Evolutionary conservation across 1,140 invertebrate species (phyloP).

Genomic region (Hycleus phaleratus): DNA sequence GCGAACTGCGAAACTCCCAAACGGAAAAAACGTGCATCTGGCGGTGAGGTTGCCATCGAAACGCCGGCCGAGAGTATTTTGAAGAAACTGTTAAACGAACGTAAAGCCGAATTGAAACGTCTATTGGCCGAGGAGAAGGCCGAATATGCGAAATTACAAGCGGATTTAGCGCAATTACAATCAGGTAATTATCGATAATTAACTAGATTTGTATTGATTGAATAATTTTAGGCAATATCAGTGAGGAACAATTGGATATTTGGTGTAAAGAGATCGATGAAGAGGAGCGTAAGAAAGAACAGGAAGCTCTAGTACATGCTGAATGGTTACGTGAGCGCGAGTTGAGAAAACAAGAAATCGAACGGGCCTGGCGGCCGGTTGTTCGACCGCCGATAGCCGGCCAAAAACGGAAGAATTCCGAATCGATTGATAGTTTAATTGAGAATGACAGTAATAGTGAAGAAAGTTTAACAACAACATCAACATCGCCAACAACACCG

Average conservation of each 20-base stretch:
- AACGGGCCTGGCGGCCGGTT: constrained; percentile 47
- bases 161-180: constrained; percentile 50
- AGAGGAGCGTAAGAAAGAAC: constrained; percentile 59
- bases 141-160: constrained; percentile 63
- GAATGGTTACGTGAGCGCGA: constrained; percentile 66
- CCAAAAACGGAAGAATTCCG: constrained; percentile 37
- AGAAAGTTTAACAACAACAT: constrained; percentile 21
- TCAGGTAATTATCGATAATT: constrained; percentile 30
- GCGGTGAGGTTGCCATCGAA: constrained; percentile 49
- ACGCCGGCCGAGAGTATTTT: constrained; percentile 76
- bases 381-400: constrained; percentile 22
- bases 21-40: constrained; percentile 69
- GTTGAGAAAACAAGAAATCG: constrained; percentile 50
- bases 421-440: constrained; percentile 29
- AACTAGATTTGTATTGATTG: not conserved
- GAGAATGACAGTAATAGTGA: constrained; percentile 36
- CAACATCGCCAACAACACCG: constrained; percentile 5
- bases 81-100: constrained; percentile 66
- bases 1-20: constrained; percentile 82
- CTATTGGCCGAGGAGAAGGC: constrained; percentile 60
- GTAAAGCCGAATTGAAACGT: constrained; percentile 67
- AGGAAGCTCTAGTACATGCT: constrained; percentile 53
- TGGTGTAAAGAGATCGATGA: constrained; percentile 67
- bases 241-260: constrained; percentile 61
- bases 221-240: constrained; percentile 39